Evolutionary conservation across 2,888 invertebrate genomes (phyloP), one percentile per base, ranked within the genome.

Genomic region (Dicyrtoma fusca): DNA sequence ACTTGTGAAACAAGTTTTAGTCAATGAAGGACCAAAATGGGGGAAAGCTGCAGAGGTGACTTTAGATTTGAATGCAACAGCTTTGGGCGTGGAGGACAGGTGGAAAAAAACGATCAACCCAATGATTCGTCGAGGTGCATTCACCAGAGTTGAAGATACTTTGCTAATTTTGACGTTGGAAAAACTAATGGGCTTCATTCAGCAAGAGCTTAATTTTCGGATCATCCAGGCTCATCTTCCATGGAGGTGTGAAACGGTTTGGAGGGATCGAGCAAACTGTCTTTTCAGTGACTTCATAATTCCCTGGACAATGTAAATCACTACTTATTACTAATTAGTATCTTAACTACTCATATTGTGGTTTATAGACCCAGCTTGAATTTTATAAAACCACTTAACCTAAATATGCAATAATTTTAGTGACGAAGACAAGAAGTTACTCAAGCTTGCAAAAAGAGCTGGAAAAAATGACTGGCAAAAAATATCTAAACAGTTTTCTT

Each of bases 161-260:
- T 61, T 80, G 8, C 68, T 80, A 19, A 23, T 80, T 13, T 55
- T 80, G 4, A 75, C 75, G 0, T 75, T 80, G 65, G 77, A 79
- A 61, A 76, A 76, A 45, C 23, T 79, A 21, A 76, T 75, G 25
- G 75, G 74, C 1, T 77, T 75, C 19, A 34, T 80, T n/a, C 63
- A 57, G 1, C 64, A 66, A 10, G 80, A 80, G 64, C 72, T 74
- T 10, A 75, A 79, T 66, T 80, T 79, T 70, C 78, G 79, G 6
- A 74, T 74, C 25, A 19, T 80, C 8, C 61, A 77, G 25, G 70
- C 75, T 5, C 78, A 78, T 64, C 65, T 80, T 5, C 80, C 80
- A 0, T 80, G 80, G 80, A 34, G 80, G 61, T 79, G 72, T 63
- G 79, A 80, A 69, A 79, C 77, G 1, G 78, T 76, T 17, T 79